Evolutionary conservation across 2,888 invertebrate genomes (phyloP).

Genomic region (Spilosoma lubricipeda): DNA sequence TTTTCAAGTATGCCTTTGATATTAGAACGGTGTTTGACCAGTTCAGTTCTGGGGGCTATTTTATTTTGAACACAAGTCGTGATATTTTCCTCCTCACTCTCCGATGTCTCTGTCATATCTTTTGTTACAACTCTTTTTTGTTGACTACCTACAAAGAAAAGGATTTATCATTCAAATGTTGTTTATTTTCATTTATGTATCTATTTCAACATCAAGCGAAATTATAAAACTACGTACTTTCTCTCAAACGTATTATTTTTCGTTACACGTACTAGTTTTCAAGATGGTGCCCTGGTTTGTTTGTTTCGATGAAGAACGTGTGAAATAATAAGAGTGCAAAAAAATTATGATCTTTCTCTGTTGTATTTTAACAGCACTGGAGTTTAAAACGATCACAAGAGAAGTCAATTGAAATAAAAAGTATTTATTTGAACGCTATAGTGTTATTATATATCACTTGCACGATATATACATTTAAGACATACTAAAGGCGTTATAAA

Average conservation of each 20-base stretch:
- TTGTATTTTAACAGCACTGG: not conserved
- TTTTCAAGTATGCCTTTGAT: slow-evolving; percentile 56
- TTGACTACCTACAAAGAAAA: slow-evolving; percentile 52
- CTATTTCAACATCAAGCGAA: not conserved
- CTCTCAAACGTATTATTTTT: not conserved
- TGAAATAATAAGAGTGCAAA: not conserved
- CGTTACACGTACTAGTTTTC: not conserved
- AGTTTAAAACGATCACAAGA: not conserved
- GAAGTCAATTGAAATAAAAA: too few species aligned
- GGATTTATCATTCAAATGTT: slow-evolving; percentile 26
- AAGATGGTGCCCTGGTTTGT: not conserved
- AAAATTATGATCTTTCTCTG: not conserved
- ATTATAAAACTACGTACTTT: not conserved
- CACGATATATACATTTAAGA: too few species aligned
- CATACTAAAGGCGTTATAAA: too few species aligned
- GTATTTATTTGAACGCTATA: too few species aligned
- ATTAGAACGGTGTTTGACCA: slow-evolving; percentile 61
- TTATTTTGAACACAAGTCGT: slow-evolving; percentile 14
- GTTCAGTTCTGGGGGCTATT: slow-evolving; percentile 46
- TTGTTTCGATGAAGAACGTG: too few species aligned
- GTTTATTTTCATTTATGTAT: not conserved
- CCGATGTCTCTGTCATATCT: slow-evolving; percentile 14
- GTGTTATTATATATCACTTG: too few species aligned
- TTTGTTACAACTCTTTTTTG: slow-evolving; percentile 21
- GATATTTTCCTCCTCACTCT: slow-evolving; percentile 26